A percentile compares a stretch with the other conserved stretches of the same genome.
These are phyloP conservation scores for Tor tambroides DNA, from an alignment of 2,113 vertebrate genomes.

Conservation along the genomic window DNA sequence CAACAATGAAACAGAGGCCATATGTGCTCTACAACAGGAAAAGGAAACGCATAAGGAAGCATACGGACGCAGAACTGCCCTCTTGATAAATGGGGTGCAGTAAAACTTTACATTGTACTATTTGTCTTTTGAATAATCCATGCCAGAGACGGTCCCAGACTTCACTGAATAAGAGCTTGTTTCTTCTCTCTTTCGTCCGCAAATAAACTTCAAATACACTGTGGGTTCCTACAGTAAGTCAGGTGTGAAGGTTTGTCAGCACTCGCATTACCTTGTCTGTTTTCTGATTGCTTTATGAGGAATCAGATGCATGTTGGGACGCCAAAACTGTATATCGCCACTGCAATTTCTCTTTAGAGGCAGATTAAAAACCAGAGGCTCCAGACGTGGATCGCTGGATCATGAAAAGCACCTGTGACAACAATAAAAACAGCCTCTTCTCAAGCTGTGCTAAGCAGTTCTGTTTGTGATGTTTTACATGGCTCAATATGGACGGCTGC, in stretches of 20 bases:
- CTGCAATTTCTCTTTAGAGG: background rate
- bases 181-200: slow-evolving; percentile 11
- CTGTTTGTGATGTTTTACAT: background rate
- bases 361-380: slow-evolving; percentile 16
- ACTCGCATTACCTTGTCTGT: slow-evolving; percentile 17
- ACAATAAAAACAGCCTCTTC: slow-evolving; percentile 11
- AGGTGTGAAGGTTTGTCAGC: slow-evolving; percentile 17
- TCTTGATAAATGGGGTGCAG: slow-evolving; percentile 25
- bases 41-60: slow-evolving; percentile 10
- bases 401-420: background rate
- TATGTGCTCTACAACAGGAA: slow-evolving; percentile 21
- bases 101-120: slow-evolving; percentile 44
- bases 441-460: background rate
- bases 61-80: slow-evolving; percentile 8
- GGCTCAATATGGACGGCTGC: background rate
- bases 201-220: slow-evolving; percentile 8
- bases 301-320: slow-evolving; percentile 6
- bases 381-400: background rate
- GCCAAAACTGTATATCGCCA: background rate
- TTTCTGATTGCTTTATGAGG: slow-evolving; percentile 25
- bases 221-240: slow-evolving; percentile 8
- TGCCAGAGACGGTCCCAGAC: slow-evolving; percentile 8
- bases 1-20: slow-evolving; percentile 6
- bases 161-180: slow-evolving; percentile 30
- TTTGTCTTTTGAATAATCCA: slow-evolving; percentile 42